phyloP scores from a whole-genome alignment of 2,113 vertebrate species.

The Litocranius walleri region DNA sequence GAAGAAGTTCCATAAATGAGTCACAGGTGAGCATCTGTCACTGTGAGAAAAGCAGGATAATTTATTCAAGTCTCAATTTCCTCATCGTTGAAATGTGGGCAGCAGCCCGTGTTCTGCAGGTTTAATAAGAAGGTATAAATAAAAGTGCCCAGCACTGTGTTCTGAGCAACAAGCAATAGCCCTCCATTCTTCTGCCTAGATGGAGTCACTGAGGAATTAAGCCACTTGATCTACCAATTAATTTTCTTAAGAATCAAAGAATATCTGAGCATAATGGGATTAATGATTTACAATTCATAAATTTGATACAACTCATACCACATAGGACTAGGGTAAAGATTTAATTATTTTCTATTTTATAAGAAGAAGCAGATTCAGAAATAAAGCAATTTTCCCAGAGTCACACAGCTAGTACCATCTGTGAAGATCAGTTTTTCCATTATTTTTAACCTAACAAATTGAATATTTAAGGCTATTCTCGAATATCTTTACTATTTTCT shows the following conservation, averaged over 20 bases:
- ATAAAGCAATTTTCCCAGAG: not conserved
- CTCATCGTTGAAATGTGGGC: not conserved
- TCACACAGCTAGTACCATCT: not conserved
- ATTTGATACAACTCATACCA: not conserved
- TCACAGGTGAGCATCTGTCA: not conserved
- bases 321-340: not conserved
- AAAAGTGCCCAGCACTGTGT: not conserved
- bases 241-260: conserved; percentile 9
- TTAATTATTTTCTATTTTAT: not conserved
- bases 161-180: not conserved
- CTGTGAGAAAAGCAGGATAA: not conserved
- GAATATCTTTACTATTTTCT: not conserved
- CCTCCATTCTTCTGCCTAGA: not conserved
- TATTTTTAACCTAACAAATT: not conserved
- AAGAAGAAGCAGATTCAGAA: not conserved
- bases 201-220: not conserved
- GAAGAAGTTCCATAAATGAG: not conserved
- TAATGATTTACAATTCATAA: not conserved
- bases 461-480: not conserved
- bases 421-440: not conserved
- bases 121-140: not conserved
- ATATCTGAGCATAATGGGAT: not conserved
- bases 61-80: not conserved
- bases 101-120: not conserved
- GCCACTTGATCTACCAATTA: not conserved